phyloP scores from a whole-genome alignment of 2,888 invertebrate genomes.

The Amblyjoppa fuscipennis region DNA sequence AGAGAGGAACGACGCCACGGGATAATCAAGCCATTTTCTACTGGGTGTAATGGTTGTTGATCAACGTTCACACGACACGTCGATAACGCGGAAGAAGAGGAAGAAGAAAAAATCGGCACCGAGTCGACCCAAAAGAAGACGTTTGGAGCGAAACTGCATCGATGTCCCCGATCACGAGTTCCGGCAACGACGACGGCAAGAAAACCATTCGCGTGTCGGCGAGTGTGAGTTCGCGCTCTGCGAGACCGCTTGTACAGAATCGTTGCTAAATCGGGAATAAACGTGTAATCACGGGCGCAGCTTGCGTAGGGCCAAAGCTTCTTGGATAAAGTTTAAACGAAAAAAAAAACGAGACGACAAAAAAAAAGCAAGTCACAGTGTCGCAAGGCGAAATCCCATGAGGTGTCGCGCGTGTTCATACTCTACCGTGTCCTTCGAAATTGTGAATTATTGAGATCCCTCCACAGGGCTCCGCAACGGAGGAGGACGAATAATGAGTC shows the following conservation, averaged over 20 bases:
- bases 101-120: conserved; percentile 30
- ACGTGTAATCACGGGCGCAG: conserved; percentile 32
- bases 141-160: conserved; percentile 65
- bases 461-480: not conserved
- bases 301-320: conserved; percentile 46
- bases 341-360: conserved; percentile 3
- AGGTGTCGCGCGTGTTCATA: conserved; percentile 24
- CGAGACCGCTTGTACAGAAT: conserved; percentile 21
- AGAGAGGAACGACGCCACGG: not conserved
- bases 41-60: conserved; percentile 47
- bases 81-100: conserved; percentile 17
- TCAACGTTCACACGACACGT: conserved; percentile 29
- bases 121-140: conserved; percentile 31
- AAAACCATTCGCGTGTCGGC: not conserved
- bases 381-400: conserved; percentile 28
- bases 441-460: conserved; percentile 45
- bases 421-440: conserved; percentile 39
- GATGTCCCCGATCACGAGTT: not conserved
- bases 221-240: not conserved
- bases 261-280: conserved; percentile 16
- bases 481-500: conserved; percentile 6
- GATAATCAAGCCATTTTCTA: conserved; percentile 55
- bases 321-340: conserved; percentile 6
- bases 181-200: not conserved
- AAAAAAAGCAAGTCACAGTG: conserved; percentile 17